Evolutionary conservation across 2,888 invertebrate genomes (phyloP).

Genomic region (Cheilosia vulpina): DNA sequence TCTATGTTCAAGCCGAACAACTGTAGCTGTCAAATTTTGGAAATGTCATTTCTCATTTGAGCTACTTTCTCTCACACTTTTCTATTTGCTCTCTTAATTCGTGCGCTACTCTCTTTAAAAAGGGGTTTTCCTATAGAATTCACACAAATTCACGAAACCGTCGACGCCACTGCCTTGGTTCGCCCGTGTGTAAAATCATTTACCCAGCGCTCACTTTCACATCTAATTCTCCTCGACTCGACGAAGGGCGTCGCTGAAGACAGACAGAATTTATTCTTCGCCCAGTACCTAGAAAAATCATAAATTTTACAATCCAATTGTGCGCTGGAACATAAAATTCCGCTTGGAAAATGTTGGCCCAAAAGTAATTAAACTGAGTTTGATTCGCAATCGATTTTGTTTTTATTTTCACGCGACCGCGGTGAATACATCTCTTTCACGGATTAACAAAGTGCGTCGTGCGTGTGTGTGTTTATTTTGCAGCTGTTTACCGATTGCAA

Average conservation of each 20-base stretch:
- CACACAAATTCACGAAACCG: neutral
- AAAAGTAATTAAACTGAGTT: conserved; percentile 31
- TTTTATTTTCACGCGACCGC: conserved; percentile 67
- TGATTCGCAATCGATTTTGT: conserved; percentile 64
- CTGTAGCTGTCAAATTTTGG: neutral
- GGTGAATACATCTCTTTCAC: conserved; percentile 52
- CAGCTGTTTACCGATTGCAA: conserved; percentile 66
- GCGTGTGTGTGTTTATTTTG: conserved; percentile 67
- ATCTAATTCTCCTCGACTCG: conserved; percentile 68
- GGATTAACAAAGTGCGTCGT: conserved; percentile 53
- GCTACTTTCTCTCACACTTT: conserved; percentile 6
- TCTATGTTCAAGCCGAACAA: conserved; percentile 11
- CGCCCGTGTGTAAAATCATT: conserved; percentile 60
- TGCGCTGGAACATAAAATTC: conserved; percentile 16
- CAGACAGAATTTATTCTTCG: conserved; percentile 39
- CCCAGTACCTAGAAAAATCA: conserved; percentile 6
- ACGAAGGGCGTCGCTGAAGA: conserved; percentile 70
- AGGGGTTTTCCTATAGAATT: conserved; percentile 26
- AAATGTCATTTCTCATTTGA: conserved; percentile 8
- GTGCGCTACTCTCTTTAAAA: conserved; percentile 20
- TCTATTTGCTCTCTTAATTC: neutral
- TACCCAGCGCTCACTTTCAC: conserved; percentile 61
- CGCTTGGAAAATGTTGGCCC: conserved; percentile 41
- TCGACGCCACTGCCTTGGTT: neutral
- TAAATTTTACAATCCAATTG: conserved; percentile 15